Conservation (phyloP, 2,888 invertebrate species). For the Lasioglossum vierecki region DNA sequence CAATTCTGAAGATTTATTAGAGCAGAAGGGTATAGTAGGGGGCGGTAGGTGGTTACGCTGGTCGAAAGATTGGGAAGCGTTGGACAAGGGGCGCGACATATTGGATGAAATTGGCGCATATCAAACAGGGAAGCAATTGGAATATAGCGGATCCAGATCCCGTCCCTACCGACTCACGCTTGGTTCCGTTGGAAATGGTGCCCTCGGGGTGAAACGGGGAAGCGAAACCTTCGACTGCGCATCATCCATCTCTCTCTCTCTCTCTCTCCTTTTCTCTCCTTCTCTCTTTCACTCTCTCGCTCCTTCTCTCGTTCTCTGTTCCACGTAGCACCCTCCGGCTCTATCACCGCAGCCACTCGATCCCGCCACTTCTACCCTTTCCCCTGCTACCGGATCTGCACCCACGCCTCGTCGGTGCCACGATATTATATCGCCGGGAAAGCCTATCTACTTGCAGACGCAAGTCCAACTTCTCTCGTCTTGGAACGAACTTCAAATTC, state of each 20-base stretch:
- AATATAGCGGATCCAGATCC: constrained; percentile 78
- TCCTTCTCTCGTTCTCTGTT: constrained; percentile 24
- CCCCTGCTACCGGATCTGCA: neutral
- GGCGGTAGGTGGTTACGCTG: constrained; percentile 20
- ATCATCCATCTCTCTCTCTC: constrained; percentile 62
- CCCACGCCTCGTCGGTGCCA: constrained; percentile 11
- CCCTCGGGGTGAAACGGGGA: constrained; percentile 79
- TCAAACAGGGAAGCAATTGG: constrained; percentile 82
- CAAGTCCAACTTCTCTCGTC: constrained; percentile 54
- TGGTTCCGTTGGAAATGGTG: constrained; percentile 80
- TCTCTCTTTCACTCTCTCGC: neutral
- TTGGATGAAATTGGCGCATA: constrained; percentile 83
- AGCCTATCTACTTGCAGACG: constrained; percentile 60
- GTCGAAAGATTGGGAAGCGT: constrained; percentile 48
- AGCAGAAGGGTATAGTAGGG: neutral
- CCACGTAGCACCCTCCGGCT: constrained; percentile 45
- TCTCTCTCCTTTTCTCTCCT: constrained; percentile 25
- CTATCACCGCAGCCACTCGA: constrained; percentile 40
- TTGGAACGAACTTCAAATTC: constrained; percentile 61
- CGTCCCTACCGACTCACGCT: constrained; percentile 70
- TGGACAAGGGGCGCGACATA: constrained; percentile 80
- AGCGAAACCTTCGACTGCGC: constrained; percentile 75
- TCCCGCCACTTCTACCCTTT: constrained; percentile 48
- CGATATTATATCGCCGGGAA: constrained; percentile 57
- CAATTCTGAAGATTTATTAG: neutral